Conservation (phyloP, 2,797 vertebrate genomes). For the Mormyrops boulengeri region DNA sequence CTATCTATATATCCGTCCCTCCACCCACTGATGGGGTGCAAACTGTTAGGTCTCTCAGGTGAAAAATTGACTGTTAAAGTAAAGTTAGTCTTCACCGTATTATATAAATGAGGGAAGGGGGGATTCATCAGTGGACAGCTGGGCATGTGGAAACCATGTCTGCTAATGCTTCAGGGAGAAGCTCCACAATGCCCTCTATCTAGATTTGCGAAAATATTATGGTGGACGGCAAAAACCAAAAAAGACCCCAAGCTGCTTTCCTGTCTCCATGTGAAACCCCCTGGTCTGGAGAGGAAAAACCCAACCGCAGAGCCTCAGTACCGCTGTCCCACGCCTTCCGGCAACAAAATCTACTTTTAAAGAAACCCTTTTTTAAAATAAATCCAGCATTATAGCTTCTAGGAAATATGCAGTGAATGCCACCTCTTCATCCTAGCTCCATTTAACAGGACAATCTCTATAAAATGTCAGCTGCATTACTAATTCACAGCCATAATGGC, state of each 20-base stretch:
- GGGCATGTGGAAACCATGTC: not conserved
- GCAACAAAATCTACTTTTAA: not conserved
- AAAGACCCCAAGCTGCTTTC: not conserved
- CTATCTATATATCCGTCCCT: not conserved
- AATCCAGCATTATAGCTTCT: not conserved
- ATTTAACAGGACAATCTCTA: not conserved
- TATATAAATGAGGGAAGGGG: not conserved
- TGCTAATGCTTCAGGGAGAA: not conserved
- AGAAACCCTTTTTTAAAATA: not conserved
- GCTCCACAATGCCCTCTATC: not conserved
- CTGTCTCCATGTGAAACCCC: constrained; percentile 1
- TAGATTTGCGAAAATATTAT: not conserved
- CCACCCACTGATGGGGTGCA: not conserved
- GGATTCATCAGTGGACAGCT: not conserved
- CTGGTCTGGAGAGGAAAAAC: not conserved
- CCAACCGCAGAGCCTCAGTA: not conserved
- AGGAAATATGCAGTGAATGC: not conserved
- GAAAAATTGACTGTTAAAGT: not conserved
- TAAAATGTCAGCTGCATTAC: constrained; percentile 3
- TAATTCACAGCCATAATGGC: not conserved
- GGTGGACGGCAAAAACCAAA: not conserved
- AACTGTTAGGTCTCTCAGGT: not conserved
- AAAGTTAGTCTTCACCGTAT: not conserved
- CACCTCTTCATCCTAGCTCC: not conserved
- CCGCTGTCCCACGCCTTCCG: not conserved